Evolutionary conservation across 2,113 vertebrate species (phyloP), one percentile per base, ranked within the genome.

Genomic region (Sylvietta virens): DNA sequence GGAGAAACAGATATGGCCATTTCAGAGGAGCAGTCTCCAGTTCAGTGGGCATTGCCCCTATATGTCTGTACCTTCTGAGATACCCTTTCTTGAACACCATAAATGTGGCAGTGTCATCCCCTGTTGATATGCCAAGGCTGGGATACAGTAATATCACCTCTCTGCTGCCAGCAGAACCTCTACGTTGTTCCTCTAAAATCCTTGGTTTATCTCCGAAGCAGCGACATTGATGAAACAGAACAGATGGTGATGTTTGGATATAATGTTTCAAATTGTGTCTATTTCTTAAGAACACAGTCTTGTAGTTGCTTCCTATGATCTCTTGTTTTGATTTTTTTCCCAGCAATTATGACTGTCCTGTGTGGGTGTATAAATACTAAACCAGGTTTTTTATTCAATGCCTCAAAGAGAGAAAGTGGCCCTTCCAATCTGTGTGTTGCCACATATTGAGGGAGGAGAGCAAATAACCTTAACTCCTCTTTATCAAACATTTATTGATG

Each of bases 211-310:
- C 20, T 80, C 9, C 18, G 30, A 30, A 80, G 11, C 4, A 3
- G 71, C 7, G 57, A 33, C 16, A 20, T 15, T 53, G 57, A 44
- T 33, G 31, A 23, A 72, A 20, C 7, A 10, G 19, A 33, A 48
- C 78, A 90, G 90, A 85, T 87, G 35, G 35, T 56, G 51, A 54
- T 78, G 81, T 93, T 91, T 89, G 40, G 37, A 44, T 57, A 53
- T 48, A 91, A 8, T 13, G 13, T 45, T 83, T 91, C 65, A 83
- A 57, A 70, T 30, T 70, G 24, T 31, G 19, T 91, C 21, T 82
- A 8, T 83, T 67, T 88, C 40, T 69, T 72, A 64, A 94, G 57
- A 79, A 60, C 27, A n/a, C 28, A 47, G 15, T 33, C 39, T 42
- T 82, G 51, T 23, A 20, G 56, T 56, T 0, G 0, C 28, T 77